Evolutionary conservation across 2,113 vertebrate species (phyloP).

Genomic region (Equus przewalskii): DNA sequence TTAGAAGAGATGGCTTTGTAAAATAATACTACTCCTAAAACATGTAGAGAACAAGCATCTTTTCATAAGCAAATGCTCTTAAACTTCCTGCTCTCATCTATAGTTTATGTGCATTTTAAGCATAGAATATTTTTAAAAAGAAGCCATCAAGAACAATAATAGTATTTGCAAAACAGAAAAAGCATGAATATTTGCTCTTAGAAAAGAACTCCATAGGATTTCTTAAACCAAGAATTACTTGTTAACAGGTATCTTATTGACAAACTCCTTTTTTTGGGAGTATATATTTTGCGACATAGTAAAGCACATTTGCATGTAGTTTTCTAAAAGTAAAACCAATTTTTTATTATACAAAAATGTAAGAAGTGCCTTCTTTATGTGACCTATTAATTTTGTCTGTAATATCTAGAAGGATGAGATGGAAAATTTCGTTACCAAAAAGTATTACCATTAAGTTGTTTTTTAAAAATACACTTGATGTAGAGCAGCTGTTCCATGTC

Average conservation of each 20-base stretch:
- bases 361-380: background rate
- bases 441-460: background rate
- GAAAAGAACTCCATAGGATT: background rate
- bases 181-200: background rate
- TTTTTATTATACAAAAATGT: slow-evolving; percentile 17
- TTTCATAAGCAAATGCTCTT: slow-evolving; percentile 47
- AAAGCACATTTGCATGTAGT: background rate
- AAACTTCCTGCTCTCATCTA: background rate
- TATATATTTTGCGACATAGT: background rate
- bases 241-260: slow-evolving; percentile 12
- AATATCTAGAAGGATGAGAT: background rate
- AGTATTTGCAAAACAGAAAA: slow-evolving; percentile 6
- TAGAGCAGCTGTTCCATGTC: background rate
- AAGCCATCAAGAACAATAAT: background rate
- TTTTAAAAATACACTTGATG: background rate
- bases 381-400: background rate
- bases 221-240: background rate
- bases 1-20: slow-evolving; percentile 8
- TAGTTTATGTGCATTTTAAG: background rate
- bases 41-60: background rate
- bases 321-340: background rate
- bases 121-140: background rate
- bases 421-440: background rate
- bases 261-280: background rate
- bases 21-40: slow-evolving; percentile 40